Conservation (phyloP, 2,888 invertebrate genomes). For the Panopea generosa region DNA sequence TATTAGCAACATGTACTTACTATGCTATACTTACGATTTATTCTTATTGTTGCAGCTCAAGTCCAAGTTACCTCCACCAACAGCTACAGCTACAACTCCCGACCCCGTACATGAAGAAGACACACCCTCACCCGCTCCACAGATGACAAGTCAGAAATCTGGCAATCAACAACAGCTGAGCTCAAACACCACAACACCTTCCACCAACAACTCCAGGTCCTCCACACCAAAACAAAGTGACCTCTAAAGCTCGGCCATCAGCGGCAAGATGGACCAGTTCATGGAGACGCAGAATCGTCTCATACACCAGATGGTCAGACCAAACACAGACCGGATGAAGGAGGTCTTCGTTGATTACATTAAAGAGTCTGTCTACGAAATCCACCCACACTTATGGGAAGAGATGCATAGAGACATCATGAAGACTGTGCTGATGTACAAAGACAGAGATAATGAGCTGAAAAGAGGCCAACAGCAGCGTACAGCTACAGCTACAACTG, state of each 20-base stretch:
- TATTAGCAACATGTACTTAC: background rate
- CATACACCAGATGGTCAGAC: slow-evolving; percentile 39
- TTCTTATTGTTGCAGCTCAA: slow-evolving; percentile 17
- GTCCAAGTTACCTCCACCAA: slow-evolving; percentile 19
- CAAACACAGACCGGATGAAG: slow-evolving; percentile 49
- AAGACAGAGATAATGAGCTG: slow-evolving; percentile 37
- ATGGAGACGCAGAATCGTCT: slow-evolving; percentile 36
- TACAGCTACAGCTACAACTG: slow-evolving; percentile 4
- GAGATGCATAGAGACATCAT: slow-evolving; percentile 35
- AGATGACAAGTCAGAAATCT: slow-evolving; percentile 9
- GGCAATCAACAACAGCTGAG: slow-evolving; percentile 15
- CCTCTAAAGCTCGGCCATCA: slow-evolving; percentile 13
- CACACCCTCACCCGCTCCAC: background rate
- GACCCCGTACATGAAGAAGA: background rate
- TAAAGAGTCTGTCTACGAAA: slow-evolving; percentile 42
- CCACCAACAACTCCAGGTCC: slow-evolving; percentile 19
- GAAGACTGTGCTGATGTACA: slow-evolving; percentile 48
- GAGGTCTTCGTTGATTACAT: slow-evolving; percentile 43
- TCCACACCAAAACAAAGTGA: slow-evolving; percentile 17
- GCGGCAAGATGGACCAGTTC: slow-evolving; percentile 30
- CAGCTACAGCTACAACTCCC: slow-evolving; percentile 8
- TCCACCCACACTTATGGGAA: slow-evolving; percentile 39
- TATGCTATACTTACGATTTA: slow-evolving; percentile 6
- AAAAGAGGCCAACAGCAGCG: slow-evolving; percentile 15
- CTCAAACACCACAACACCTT: slow-evolving; percentile 21